phyloP scores from a whole-genome alignment of 1,140 invertebrate genomes.

The Kradibia gibbosae region DNA sequence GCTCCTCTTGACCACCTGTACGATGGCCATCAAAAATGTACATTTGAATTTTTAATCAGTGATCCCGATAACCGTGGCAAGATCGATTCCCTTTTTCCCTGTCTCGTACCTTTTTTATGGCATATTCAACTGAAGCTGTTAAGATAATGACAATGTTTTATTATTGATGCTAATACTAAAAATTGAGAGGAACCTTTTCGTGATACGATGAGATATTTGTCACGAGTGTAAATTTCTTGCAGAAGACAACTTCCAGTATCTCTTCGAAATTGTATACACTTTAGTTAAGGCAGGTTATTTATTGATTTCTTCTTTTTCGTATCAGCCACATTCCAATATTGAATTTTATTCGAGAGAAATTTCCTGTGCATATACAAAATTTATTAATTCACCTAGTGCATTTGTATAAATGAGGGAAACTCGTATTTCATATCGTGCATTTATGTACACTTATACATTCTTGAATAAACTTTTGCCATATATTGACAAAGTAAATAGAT shows the following conservation, averaged over 20 bases:
- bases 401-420: neutral
- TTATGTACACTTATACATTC: no score
- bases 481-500: neutral
- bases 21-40: neutral
- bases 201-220: constrained; percentile 19
- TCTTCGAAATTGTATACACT: neutral
- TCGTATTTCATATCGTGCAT: no score
- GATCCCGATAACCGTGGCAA: neutral
- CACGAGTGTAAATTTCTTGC: neutral
- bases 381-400: neutral
- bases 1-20: neutral
- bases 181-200: neutral
- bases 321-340: neutral
- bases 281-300: constrained; percentile 7
- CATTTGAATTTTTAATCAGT: constrained; percentile 2
- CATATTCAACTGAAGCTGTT: no score
- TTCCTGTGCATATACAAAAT: neutral
- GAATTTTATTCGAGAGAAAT: neutral
- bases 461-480: neutral
- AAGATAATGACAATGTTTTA: constrained; percentile 10
- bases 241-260: neutral
- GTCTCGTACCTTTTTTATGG: neutral
- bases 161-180: constrained; percentile 24
- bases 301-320: neutral
- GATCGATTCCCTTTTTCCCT: neutral